These are phyloP conservation scores for Aspidiotus destructor DNA, from an alignment of 2,888 invertebrate genomes.

Conservation along the genomic window DNA sequence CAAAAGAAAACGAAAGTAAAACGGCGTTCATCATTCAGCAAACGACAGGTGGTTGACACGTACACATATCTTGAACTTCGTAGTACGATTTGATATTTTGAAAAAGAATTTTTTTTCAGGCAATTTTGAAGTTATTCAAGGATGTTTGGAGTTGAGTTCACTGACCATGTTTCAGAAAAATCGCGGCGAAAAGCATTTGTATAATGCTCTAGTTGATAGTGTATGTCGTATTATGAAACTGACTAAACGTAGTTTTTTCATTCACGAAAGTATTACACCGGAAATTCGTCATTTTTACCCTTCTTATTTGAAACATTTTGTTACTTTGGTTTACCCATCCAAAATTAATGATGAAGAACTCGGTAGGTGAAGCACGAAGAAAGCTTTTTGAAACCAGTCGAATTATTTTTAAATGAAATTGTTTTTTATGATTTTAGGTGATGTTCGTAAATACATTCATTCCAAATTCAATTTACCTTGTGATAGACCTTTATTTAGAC, in stretches of 20 bases:
- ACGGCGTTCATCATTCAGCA: constrained; percentile 22
- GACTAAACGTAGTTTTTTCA: constrained; percentile 23
- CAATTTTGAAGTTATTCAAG: constrained; percentile 21
- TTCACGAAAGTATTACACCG: constrained; percentile 22
- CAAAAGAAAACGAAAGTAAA: constrained; percentile 16
- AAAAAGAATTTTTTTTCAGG: constrained; percentile 1
- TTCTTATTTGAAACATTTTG: constrained; percentile 25
- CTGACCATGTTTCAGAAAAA: constrained; percentile 22
- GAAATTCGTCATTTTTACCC: constrained; percentile 26
- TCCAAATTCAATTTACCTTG: constrained; percentile 57
- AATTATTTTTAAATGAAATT: neutral
- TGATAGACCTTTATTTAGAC: constrained; percentile 63
- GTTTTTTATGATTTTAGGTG: constrained; percentile 26
- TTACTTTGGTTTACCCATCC: constrained; percentile 24
- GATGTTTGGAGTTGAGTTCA: constrained; percentile 19
- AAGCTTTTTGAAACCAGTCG: neutral
- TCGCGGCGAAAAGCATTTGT: constrained; percentile 20
- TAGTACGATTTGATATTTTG: neutral
- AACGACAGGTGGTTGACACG: constrained; percentile 12
- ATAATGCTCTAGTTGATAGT: constrained; percentile 25
- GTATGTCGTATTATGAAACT: constrained; percentile 24
- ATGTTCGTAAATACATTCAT: constrained; percentile 55
- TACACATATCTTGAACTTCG: too few species aligned
- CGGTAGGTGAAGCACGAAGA: constrained; percentile 8
- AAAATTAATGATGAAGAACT: constrained; percentile 25